Conservation (phyloP, 2,888 invertebrate genomes). For the Pyrrhosoma nymphula region DNA sequence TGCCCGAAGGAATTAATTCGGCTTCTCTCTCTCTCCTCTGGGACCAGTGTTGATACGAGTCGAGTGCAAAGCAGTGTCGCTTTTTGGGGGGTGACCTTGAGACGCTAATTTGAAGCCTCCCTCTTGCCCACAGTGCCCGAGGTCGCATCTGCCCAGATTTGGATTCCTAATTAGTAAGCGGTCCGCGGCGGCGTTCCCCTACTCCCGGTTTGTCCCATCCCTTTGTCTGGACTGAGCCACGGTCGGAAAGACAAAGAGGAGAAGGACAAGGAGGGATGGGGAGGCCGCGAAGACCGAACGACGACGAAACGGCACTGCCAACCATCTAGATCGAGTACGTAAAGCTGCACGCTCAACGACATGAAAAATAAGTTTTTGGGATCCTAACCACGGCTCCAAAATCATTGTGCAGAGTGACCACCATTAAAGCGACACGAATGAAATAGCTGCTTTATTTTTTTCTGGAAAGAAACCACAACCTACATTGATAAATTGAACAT, state of each 20-base stretch:
- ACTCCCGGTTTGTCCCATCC: not conserved
- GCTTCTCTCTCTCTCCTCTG: not conserved
- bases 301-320: not conserved
- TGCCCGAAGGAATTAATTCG: conserved; percentile 26
- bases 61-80: conserved; percentile 57
- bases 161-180: conserved; percentile 44
- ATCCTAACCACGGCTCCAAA: not conserved
- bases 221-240: not conserved
- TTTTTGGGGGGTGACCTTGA: not conserved
- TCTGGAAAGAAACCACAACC: too few species aligned
- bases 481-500: too few species aligned
- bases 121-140: not conserved
- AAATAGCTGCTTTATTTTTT: too few species aligned
- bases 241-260: not conserved
- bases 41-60: conserved; percentile 33
- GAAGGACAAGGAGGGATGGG: not conserved
- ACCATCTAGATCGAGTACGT: not conserved
- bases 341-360: too few species aligned
- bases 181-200: conserved; percentile 1
- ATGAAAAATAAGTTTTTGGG: not conserved
- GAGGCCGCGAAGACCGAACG: not conserved
- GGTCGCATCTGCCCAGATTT: conserved; percentile 21
- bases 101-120: conserved; percentile 30
- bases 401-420: too few species aligned
- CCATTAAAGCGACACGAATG: too few species aligned